These are phyloP conservation scores for Saccostrea echinata DNA, from an alignment of 1,140 invertebrate species.

Conservation along the genomic window DNA sequence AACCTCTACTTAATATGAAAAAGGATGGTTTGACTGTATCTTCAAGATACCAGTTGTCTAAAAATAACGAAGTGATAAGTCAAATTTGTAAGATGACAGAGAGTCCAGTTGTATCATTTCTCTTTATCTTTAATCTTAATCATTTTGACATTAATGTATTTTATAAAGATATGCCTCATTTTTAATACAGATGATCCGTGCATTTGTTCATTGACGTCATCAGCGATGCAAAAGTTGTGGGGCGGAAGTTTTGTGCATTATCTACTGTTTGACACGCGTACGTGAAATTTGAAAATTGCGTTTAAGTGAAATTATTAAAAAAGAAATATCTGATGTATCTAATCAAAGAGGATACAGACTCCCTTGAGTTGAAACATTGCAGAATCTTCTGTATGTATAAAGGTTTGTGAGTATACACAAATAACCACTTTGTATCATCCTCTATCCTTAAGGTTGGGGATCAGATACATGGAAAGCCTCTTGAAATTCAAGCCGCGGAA, in stretches of 20 bases:
- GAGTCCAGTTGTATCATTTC: neutral
- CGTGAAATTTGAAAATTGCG: neutral
- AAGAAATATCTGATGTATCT: neutral
- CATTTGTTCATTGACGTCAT: conserved; percentile 23
- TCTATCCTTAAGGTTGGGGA: neutral
- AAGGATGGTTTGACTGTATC: neutral
- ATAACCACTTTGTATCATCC: neutral
- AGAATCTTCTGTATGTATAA: conserved; percentile 6
- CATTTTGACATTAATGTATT: conserved; percentile 28
- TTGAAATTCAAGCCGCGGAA: neutral
- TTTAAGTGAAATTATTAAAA: conserved; percentile 36
- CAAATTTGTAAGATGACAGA: neutral
- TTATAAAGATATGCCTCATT: conserved; percentile 18
- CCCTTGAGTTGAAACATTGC: neutral
- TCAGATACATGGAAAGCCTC: neutral
- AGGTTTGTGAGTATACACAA: conserved; percentile 2
- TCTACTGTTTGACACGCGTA: conserved; percentile 7
- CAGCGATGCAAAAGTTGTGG: neutral
- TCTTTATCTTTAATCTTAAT: conserved; percentile 17
- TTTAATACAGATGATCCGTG: conserved; percentile 24
- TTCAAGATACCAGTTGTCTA: neutral
- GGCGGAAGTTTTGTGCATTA: conserved; percentile 19
- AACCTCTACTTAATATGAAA: neutral
- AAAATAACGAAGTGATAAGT: neutral
- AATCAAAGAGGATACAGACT: neutral